These are phyloP conservation scores for Prochilodus magdalenae DNA, from an alignment of 2,113 vertebrate species.

Conservation along the genomic window DNA sequence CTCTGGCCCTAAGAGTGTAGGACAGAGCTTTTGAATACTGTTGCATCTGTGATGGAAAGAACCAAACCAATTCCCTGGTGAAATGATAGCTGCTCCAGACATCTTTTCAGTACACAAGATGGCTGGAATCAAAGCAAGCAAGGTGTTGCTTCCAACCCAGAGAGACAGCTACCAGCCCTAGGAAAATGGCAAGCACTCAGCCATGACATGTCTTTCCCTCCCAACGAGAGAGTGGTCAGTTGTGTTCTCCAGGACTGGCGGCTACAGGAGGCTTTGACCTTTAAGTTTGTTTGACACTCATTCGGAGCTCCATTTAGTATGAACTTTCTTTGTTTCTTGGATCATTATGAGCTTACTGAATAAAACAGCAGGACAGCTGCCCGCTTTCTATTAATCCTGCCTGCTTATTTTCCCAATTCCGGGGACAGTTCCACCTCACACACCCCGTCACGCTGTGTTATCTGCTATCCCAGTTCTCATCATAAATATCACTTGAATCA, in stretches of 20 bases:
- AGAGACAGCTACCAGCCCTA: neutral
- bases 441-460: neutral
- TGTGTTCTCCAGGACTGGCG: neutral
- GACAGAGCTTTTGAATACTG: no score
- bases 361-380: neutral
- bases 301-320: conserved; percentile 13
- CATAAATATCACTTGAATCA: conserved; percentile 48
- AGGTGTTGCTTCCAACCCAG: neutral
- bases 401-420: neutral
- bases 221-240: neutral
- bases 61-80: no score
- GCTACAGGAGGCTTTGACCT: conserved; percentile 23
- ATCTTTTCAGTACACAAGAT: neutral
- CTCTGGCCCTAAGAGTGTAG: no score
- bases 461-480: conserved; percentile 46
- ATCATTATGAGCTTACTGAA: conserved; percentile 21
- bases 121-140: neutral
- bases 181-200: conserved; percentile 9
- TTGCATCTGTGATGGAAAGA: no score
- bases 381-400: neutral
- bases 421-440: neutral
- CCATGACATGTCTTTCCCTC: neutral
- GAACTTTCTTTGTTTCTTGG: conserved; percentile 24
- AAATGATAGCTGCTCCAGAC: neutral
- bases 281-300: conserved; percentile 11